Base-by-base conservation (phyloP, 2,113 vertebrate species). In the Austrofundulus limnaeus region DNA sequence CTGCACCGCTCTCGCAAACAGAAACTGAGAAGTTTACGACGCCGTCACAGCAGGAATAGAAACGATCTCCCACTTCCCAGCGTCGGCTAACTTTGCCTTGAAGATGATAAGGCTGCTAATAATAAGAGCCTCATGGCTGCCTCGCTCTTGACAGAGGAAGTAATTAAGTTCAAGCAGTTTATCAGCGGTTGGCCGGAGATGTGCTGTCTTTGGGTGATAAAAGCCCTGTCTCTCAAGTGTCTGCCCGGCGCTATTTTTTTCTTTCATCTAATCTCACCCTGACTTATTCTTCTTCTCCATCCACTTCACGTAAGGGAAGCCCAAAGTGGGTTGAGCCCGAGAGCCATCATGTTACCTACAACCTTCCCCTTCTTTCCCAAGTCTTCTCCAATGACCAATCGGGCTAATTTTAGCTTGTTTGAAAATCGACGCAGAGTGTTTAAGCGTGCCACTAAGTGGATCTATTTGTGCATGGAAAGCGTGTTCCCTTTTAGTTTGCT, bases 81-180 rank as follows among this genome's bases (percentile, higher is more conserved):
- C 61, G 68, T 79, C 70, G 25, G 80, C 70, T 78, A 82, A 66
- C 63, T 75, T 80, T 80, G 75, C 71, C 79, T 86, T 84, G 69
- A 81, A 72, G 81, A 70, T 71, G 88, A 89, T 91, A 91, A 85
- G 84, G 61, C 51, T 23, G 80, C 89, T 90, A 89, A 88, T 88
- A 87, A 86, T 91, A 89, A 76, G 81, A 75, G 66, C 70, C 75
- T 70, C 38, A 11, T 74, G 62, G 70, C 84, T 65, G 66, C 66
- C 83, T 77, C 81, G 68, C 85, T 86, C 80, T 84, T 88, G 81
- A 81, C 88, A 72, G 72, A 87, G 83, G 87, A 89, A 91, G 87
- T 88, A 87, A 88, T 88, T 85, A 86, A 78, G 81, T 73, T 84
- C 71, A 78, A 88, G 82, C 78, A 63, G 75, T 88, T 90, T 89